Conservation (phyloP, 2,113 vertebrate species). For the Otis tarda region DNA sequence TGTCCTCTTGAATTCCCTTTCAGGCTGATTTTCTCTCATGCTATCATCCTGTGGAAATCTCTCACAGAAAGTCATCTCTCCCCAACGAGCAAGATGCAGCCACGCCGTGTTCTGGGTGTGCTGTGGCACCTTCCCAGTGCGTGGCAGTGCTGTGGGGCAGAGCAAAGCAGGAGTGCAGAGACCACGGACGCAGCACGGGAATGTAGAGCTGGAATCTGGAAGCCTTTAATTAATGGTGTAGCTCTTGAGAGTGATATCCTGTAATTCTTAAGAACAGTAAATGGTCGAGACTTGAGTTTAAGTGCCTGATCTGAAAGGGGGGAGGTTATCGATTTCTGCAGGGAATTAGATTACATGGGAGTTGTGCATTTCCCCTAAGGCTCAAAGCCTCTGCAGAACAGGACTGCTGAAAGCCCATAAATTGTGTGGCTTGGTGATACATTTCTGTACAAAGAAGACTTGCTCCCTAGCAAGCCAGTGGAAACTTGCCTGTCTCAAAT, state of each 20-base stretch:
- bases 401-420: neutral
- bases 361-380: neutral
- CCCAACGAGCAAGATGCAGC: neutral
- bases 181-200: neutral
- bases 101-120: accelerated
- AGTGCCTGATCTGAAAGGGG: neutral
- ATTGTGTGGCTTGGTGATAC: neutral
- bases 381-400: neutral
- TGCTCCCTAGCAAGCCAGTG: neutral
- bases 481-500: neutral
- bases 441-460: neutral
- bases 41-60: neutral
- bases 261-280: neutral
- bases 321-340: neutral
- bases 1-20: neutral
- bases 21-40: neutral
- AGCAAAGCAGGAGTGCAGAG: neutral
- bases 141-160: accelerated
- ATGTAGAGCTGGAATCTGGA: neutral
- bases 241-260: neutral
- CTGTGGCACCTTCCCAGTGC: neutral
- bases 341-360: neutral
- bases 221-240: neutral
- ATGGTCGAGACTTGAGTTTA: neutral
- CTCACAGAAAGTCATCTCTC: neutral